A percentile compares a stretch with the other conserved stretches of the same genome.
These are phyloP conservation scores for Campaea margaritaria DNA, from an alignment of 2,888 invertebrate species.

Conservation along the genomic window DNA sequence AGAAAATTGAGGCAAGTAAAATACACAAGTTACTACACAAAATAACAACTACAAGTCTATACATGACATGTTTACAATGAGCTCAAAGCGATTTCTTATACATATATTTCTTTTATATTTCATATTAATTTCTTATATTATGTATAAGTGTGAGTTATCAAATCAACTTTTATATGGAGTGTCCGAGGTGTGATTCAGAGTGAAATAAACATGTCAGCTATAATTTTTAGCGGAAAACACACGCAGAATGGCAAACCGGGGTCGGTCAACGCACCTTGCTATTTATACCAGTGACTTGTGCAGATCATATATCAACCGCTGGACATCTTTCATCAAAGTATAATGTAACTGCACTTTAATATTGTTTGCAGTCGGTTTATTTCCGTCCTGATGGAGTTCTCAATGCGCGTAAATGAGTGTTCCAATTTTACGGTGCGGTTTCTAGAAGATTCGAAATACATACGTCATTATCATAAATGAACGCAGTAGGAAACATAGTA, in stretches of 20 bases:
- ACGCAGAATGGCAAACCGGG: constrained; percentile 48
- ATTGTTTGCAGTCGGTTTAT: constrained; percentile 46
- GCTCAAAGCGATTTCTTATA: too few species aligned
- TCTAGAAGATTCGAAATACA: background rate
- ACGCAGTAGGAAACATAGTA: too few species aligned
- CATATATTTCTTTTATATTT: too few species aligned
- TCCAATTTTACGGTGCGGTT: constrained; percentile 16
- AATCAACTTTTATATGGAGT: background rate
- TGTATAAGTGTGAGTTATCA: too few species aligned
- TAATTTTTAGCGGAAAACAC: constrained; percentile 42
- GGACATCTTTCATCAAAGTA: constrained; percentile 63
- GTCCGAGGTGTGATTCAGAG: too few species aligned
- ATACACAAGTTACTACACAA: too few species aligned
- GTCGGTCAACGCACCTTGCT: constrained; percentile 62
- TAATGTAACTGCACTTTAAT: constrained; percentile 56
- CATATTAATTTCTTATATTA: too few species aligned
- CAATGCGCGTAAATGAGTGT: constrained; percentile 6
- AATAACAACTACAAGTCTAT: too few species aligned
- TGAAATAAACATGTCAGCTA: constrained; percentile 2
- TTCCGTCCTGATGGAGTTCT: constrained; percentile 25
- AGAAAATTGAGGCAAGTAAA: too few species aligned
- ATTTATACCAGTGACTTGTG: constrained; percentile 61
- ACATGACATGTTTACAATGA: too few species aligned
- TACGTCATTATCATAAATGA: too few species aligned
- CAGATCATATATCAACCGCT: constrained; percentile 65